Base-by-base conservation (phyloP, 2,888 invertebrate genomes). In the Cheilosia vernalis region DNA sequence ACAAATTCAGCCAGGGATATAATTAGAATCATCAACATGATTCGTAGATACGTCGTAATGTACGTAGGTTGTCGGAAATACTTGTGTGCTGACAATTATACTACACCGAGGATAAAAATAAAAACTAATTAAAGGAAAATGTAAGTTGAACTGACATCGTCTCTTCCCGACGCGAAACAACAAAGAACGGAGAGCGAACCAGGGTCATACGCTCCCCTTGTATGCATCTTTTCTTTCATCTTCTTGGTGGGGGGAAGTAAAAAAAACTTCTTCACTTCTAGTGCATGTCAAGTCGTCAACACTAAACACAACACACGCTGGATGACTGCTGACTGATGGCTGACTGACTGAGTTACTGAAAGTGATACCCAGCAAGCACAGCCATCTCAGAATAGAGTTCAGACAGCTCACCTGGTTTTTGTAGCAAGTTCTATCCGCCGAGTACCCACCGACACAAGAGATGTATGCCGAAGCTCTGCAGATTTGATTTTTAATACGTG, bases 91-190 rank as follows among this genome's bases (percentile, higher is more conserved):
- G 37, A 79, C 70, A 84, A 79, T 82, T 72, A 70, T 55, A 72
- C 66, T 40, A 58, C 60, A 70, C 33, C 17, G 66, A 30, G 72
- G 66, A 85, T 67, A 81, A 77, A 85, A 85, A 85, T 85, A 85
- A 80, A 81, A 76, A 81, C 76, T 85, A 81, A 85, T 85, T 85
- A 85, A 76, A 76, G 70, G 64, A 80, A 85, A 81, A 51, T 81
- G 55, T 85, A 81, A 85, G 85, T 72, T 61, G 81, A 84, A 80
- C 74, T 81, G 76, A 72, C 81, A 85, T 40, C 64, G 70, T 66
- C 49, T 84, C 58, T 55, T 42, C 30, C 19, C 33, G 55, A 9
- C 21, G 15, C 56, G 21, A 24, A 33, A 60, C 37, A 51, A 37
- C 30, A 7, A 37, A 60, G 44, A 53, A 37, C 30, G 9, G 27